Evolutionary conservation across 2,113 vertebrate genomes (phyloP).

Genomic region (Cyprinodon tularosa): DNA sequence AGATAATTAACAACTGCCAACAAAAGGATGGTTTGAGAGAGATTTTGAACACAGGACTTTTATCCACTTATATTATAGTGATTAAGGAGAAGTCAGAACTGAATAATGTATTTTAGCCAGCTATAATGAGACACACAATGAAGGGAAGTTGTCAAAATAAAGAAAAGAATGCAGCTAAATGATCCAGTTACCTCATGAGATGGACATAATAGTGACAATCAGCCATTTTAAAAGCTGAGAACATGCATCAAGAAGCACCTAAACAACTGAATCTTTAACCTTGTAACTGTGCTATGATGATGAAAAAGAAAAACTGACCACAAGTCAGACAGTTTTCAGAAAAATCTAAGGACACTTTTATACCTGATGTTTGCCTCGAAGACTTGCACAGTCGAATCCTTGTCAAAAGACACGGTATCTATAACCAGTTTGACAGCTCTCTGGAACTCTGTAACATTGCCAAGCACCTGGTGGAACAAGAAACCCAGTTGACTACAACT

Average conservation of each 20-base stretch:
- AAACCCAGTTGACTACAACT: not conserved
- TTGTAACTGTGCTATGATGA: not conserved
- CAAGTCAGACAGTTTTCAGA: not conserved
- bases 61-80: not conserved
- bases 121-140: no score
- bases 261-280: not conserved
- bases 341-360: not conserved
- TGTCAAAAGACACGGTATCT: slow-evolving; percentile 96
- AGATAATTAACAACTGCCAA: not conserved
- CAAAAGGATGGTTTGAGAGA: not conserved
- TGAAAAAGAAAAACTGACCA: not conserved
- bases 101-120: not conserved
- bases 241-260: not conserved
- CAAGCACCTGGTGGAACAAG: slow-evolving; percentile 86
- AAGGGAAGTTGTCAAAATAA: not conserved
- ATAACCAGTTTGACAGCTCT: slow-evolving; percentile 96
- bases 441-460: slow-evolving; percentile 95
- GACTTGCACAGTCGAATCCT: slow-evolving; percentile 97
- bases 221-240: not conserved
- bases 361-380: slow-evolving; percentile 99
- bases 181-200: not conserved
- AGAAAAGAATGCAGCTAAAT: not conserved
- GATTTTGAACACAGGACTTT: not conserved
- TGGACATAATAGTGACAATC: not conserved
- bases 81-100: not conserved